Percentiles rank a stretch among this genome's conserved stretches.
Evolutionary conservation across 2,888 invertebrate genomes (phyloP).

Genomic region (Oscheius sp.): DNA sequence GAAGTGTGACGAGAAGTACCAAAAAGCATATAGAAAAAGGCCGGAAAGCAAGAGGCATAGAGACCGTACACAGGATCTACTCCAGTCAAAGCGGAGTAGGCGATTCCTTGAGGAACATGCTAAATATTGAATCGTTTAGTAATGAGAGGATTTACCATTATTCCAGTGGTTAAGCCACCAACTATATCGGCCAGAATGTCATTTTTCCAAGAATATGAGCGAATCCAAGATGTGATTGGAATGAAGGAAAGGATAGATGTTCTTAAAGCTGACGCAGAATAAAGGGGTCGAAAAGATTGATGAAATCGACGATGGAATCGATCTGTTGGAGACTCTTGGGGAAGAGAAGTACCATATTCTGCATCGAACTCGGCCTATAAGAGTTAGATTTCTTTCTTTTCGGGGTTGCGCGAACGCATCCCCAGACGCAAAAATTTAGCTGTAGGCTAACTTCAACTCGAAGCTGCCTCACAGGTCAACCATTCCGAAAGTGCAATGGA

Average conservation of each 20-base stretch:
- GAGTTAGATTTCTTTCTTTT: background rate
- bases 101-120: slow-evolving; percentile 69
- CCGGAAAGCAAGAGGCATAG: slow-evolving; percentile 91
- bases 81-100: slow-evolving; percentile 73
- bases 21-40: slow-evolving; percentile 84
- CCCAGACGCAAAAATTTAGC: slow-evolving; percentile 67
- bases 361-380: slow-evolving; percentile 22
- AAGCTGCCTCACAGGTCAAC: slow-evolving; percentile 82
- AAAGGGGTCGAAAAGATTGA: slow-evolving; percentile 8
- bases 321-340: background rate
- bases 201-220: slow-evolving; percentile 12
- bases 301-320: slow-evolving; percentile 6
- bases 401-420: slow-evolving; percentile 70
- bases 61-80: slow-evolving; percentile 74
- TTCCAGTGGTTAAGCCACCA: slow-evolving; percentile 33
- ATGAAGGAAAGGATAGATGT: slow-evolving; percentile 18
- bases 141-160: no score
- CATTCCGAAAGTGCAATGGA: slow-evolving; percentile 79
- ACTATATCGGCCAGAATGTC: slow-evolving; percentile 26
- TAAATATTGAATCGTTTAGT: no score
- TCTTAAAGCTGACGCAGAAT: background rate
- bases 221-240: slow-evolving; percentile 29
- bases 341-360: slow-evolving; percentile 14
- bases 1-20: slow-evolving; percentile 89
- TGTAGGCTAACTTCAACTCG: slow-evolving; percentile 75